Percentiles rank a stretch among this genome's conserved stretches.
Evolutionary conservation across 2,113 vertebrate species (phyloP).

Genomic region (Anguilla japonica): DNA sequence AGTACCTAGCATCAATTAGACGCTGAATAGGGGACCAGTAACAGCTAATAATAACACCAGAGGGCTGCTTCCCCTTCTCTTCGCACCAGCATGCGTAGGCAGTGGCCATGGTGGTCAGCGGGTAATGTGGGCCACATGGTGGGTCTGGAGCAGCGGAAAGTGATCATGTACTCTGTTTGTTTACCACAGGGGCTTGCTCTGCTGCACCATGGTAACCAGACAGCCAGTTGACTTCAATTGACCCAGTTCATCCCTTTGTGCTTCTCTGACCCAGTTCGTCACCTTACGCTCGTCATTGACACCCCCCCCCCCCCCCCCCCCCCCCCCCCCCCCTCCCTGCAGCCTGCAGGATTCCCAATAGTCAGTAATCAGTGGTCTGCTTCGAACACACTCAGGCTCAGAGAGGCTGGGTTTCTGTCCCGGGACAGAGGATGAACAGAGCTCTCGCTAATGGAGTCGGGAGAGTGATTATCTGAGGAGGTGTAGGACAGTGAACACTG

Average conservation of each 20-base stretch:
- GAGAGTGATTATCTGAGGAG: no score
- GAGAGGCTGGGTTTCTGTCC: not conserved
- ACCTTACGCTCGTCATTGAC: not conserved
- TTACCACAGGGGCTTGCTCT: not conserved
- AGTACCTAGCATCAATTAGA: not conserved
- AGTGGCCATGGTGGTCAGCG: not conserved
- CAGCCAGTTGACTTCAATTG: not conserved
- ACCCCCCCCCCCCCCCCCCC: not conserved
- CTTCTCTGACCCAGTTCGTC: not conserved
- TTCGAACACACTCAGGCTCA: not conserved
- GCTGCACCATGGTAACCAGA: not conserved
- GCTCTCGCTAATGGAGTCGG: no score
- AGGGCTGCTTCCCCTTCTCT: not conserved
- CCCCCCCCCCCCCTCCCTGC: not conserved
- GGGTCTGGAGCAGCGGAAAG: not conserved
- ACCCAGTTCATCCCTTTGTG: not conserved
- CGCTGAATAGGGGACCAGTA: not conserved
- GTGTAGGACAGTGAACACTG: no score
- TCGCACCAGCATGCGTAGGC: not conserved
- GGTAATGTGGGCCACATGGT: not conserved
- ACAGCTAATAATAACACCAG: not conserved
- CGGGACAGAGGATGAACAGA: not conserved
- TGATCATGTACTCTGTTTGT: not conserved
- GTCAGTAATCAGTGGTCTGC: not conserved
- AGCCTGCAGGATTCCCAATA: not conserved